phyloP scores from a whole-genome alignment of 2,888 invertebrate genomes.

The Drosophila paramelanica region DNA sequence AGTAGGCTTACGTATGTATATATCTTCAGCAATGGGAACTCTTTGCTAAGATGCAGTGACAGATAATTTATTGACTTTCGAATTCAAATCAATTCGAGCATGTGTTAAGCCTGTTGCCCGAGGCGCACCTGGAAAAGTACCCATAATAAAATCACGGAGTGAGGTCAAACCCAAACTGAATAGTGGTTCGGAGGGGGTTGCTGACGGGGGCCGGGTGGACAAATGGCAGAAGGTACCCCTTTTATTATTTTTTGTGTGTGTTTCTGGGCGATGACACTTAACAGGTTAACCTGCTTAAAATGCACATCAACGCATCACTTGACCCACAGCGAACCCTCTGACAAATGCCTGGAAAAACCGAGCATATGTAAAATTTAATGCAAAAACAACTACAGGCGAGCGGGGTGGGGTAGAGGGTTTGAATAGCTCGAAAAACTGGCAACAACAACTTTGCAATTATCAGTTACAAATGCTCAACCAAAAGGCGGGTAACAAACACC shows the following conservation, averaged over 20 bases:
- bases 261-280: conserved; percentile 50
- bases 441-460: conserved; percentile 74
- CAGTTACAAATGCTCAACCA: conserved; percentile 67
- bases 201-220: neutral
- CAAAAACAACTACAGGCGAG: conserved; percentile 11
- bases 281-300: conserved; percentile 80
- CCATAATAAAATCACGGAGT: neutral
- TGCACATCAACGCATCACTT: conserved; percentile 76
- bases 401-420: conserved; percentile 1
- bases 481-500: conserved; percentile 68
- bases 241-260: neutral
- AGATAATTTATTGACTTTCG: conserved; percentile 7
- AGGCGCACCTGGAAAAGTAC: conserved; percentile 22
- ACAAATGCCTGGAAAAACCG: conserved; percentile 38
- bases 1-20: too few species aligned
- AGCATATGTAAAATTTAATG: conserved; percentile 58
- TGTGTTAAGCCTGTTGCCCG: conserved; percentile 7
- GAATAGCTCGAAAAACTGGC: conserved; percentile 26
- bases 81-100: conserved; percentile 6
- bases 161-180: neutral
- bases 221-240: conserved; percentile 13
- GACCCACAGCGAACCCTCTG: conserved; percentile 57
- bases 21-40: too few species aligned
- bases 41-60: too few species aligned
- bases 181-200: too few species aligned